Base-by-base conservation (phyloP, 1,140 invertebrate species). In the Drosophila arawakana region DNA sequence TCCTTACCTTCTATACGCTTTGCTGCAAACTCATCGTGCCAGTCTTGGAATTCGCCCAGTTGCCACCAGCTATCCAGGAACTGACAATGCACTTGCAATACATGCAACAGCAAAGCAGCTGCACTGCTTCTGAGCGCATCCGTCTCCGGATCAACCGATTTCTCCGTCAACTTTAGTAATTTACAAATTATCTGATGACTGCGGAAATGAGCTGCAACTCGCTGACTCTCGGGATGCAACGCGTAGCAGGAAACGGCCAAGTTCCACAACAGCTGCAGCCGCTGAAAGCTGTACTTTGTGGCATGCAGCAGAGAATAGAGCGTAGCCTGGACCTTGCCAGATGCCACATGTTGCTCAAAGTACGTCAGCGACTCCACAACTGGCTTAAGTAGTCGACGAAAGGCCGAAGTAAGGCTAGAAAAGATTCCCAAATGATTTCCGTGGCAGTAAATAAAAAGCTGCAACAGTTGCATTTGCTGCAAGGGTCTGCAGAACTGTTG, bases 1-100 rank as follows among this genome's bases (percentile, higher is more conserved):
- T 15, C 63, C 0, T 59, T 30, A 0, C 13, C 1, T 7, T 39
- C 3, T 0, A 30, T 0, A 0, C 13, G 49, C 13, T 10, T 7
- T 2, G 10, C 59, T 0, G 58, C 30, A 11, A 81, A 81, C 34
- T 81, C 80, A 0, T 49, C 18, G 7, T 47, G 34, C n/a, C 35
- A 43, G 41, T 81, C 78, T 2, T 54, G 11, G 4, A 81, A 71
- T 0, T 68, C 39, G 7, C 78, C 80, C 2, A 44, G 10, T 7
- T 39, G 21, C 78, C 79, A 81, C 78, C 69, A 81, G 10, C 18
- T 63, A 25, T 77, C 70, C 21, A 81, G 11, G 8, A 67, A 67
- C 0, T 52, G 46, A 13, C 78, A 81, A 13, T 55, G 62, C 1
- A 63, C 61, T n/a, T 43, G 46, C 50, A 81, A n/a, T 13, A 67